Evolutionary conservation across 2,888 invertebrate genomes (phyloP), one percentile per base, ranked within the genome.

Genomic region (Ormyrus labotus): DNA sequence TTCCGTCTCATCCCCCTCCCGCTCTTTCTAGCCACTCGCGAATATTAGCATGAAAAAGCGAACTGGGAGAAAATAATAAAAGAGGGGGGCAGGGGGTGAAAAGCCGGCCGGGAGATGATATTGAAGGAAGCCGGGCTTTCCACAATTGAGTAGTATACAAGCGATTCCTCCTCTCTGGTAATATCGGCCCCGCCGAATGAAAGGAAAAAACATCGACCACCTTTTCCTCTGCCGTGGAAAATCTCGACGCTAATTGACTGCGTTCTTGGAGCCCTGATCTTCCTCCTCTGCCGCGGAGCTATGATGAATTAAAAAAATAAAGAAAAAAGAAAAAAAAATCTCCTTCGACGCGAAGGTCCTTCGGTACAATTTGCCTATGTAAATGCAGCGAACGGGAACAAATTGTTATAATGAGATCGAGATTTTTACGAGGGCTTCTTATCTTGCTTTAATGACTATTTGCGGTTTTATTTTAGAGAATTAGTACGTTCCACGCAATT

Each of bases 31-130:
- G 81, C 65, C 69, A 77, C 75, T 79, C 79, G 76, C 68, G 72
- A 79, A 82, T 79, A 82, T 82, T 82, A 82, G 81, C 81, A 79
- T 81, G 69, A 73, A 81, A 79, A 79, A 81, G 78, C 45, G 58
- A 72, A 63, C 9, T 4, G 74, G 34, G 57, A 57, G 53, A 69
- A 81, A 81, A 81, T 74, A 81, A 81, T 81, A 76, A 78, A 34
- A 81, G 64, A 72, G 64, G 57, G 34, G 4, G 34, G 34, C 0
- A 3, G 34, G 34, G 4, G 34, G 2, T 34, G 34, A 4, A 77
- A 73, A 78, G 75, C 50, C 53, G 64, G 48, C 13, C 10, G 64
- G 60, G 63, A 34, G 34, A 34, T 34, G 34, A 57, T 80, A 80
- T 80, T 67, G 71, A 71, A 71, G 76, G 57, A 68, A 53, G 63